Evolutionary conservation across 1,140 invertebrate species (phyloP).

Genomic region (Bombus polaris): DNA sequence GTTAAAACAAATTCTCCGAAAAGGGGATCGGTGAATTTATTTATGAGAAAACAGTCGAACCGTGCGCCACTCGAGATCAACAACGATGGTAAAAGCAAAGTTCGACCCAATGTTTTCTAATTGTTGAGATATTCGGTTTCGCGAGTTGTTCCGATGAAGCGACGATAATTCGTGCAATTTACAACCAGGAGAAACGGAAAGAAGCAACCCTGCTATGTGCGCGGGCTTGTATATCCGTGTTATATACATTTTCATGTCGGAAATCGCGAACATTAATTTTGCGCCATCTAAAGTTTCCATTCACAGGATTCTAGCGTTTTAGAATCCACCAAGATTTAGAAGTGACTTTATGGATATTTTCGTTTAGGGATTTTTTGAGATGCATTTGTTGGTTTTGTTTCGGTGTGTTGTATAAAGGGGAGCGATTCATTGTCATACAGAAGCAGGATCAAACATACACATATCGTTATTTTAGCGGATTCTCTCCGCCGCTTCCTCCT

Average conservation of each 20-base stretch:
- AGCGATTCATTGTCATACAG: too few relatives aligned
- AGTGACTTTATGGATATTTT: neutral
- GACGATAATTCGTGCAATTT: neutral
- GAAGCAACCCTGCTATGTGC: neutral
- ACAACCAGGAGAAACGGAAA: neutral
- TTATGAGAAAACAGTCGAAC: neutral
- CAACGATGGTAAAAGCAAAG: neutral
- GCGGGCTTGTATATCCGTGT: too few relatives aligned
- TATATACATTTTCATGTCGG: neutral
- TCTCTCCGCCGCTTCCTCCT: too few relatives aligned
- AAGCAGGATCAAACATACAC: too few relatives aligned
- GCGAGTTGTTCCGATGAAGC: too few relatives aligned
- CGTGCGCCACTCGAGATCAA: neutral
- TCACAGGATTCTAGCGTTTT: neutral
- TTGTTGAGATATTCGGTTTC: neutral
- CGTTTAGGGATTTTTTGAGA: neutral
- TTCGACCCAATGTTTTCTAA: neutral
- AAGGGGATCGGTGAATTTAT: neutral
- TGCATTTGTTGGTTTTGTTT: too few relatives aligned
- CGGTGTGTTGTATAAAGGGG: too few relatives aligned
- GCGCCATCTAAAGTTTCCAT: neutral
- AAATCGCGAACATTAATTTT: neutral
- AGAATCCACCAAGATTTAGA: neutral
- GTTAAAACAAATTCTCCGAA: neutral
- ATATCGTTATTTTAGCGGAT: too few relatives aligned